Evolutionary conservation across 1,140 invertebrate genomes (phyloP), one percentile per base, ranked within the genome.

Genomic region (Bombus terrestris): DNA sequence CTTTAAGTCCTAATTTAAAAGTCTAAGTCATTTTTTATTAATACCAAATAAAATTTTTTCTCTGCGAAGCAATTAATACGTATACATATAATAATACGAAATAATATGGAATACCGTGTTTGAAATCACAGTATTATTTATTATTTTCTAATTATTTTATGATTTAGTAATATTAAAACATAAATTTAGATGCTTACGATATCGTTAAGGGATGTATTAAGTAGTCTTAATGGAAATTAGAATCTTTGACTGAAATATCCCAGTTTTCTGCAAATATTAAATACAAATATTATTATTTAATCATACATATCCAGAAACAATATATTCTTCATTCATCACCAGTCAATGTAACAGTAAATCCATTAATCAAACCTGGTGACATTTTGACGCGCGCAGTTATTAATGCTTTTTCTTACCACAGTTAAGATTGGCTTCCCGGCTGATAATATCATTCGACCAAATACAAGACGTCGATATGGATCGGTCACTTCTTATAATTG

Each of bases 341-440:
- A 81, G 85, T 80, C 74, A 89, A 57, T 76, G 64, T 75, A 82
- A n/a, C 84, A 47, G 78, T 85, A 64, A 81, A 79, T 85, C 80
- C 86, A 91, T 91, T 91, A 91, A 91, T 91, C 88, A 90, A 75
- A 57, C 43, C 57, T 62, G 43, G 69, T 83, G 85, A 81, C 86
- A 77, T 75, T 75, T 89, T 86, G 88, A 90, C 78, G 53, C 82
- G 39, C 39, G 59, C 68, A 77, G 86, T 89, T 89, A 89, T 90
- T 89, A 81, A 90, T 90, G 88, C 80, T 78, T 87, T 90, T 85
- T 87, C 85, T 89, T 79, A 66, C 73, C 83, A 41, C 68, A 37
- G 71, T 87, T 88, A 89, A 89, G 89, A 85, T 84, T 78, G 81
- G 74, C 72, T 89, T 84, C 59, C 57, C 62, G 59, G 66, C 78